Conservation (phyloP, 2,888 invertebrate species). For the Labia minor region DNA sequence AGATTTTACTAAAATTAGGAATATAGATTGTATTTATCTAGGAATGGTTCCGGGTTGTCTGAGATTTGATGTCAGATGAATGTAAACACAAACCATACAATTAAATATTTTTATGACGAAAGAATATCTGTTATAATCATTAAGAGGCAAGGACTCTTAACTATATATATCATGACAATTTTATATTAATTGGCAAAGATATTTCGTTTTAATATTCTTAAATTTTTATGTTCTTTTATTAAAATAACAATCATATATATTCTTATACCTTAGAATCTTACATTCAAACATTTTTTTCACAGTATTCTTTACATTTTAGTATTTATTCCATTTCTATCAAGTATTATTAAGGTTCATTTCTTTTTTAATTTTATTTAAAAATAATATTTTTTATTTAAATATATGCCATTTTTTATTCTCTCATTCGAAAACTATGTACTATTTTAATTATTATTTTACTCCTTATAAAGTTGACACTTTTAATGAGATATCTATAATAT, state of each 20-base stretch:
- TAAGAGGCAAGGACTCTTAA: background rate
- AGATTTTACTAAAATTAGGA: no score
- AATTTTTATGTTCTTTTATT: no score
- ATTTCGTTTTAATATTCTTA: no score
- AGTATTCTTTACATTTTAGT: background rate
- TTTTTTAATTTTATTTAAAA: background rate
- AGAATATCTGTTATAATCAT: background rate
- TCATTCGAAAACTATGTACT: background rate
- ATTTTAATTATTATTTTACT: background rate
- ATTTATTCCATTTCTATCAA: background rate
- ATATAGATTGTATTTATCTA: no score
- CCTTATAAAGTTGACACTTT: background rate
- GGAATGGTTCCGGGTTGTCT: no score
- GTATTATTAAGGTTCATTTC: background rate
- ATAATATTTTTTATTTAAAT: background rate
- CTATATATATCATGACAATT: background rate
- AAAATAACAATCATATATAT: no score
- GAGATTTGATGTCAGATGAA: no score
- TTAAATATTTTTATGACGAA: no score
- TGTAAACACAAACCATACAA: no score
- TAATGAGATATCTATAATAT: background rate
- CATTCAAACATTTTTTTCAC: background rate
- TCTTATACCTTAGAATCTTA: no score
- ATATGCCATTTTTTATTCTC: background rate
- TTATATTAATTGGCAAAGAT: background rate